Conservation (phyloP, 2,888 invertebrate genomes). For the Yponomeuta sedellus region DNA sequence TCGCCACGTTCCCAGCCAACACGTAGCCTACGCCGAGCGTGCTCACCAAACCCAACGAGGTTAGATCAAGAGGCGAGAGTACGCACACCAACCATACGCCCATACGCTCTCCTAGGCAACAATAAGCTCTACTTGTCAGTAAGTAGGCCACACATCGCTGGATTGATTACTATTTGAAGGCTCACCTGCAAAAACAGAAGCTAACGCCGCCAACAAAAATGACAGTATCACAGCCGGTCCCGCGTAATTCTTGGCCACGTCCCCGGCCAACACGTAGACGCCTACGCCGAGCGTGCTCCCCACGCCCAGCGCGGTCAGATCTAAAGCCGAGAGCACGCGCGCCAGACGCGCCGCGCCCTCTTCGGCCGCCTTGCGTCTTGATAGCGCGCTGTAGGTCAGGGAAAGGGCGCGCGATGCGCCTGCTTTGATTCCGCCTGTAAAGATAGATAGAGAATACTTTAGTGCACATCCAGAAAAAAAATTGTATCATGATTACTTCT, state of each 20-base stretch:
- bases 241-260: constrained; percentile 86
- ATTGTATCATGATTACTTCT: no score
- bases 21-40: no score
- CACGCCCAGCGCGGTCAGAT: constrained; percentile 88
- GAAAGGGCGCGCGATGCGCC: constrained; percentile 48
- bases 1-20: no score
- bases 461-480: no score
- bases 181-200: constrained; percentile 91
- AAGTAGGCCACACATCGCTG: no score
- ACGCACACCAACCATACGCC: no score
- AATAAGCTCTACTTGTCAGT: no score
- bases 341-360: constrained; percentile 74
- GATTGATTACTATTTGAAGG: constrained; percentile 12
- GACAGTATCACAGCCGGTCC: constrained; percentile 92
- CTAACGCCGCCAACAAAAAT: constrained; percentile 92
- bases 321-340: constrained; percentile 86
- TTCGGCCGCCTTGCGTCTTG: constrained; percentile 64
- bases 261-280: constrained; percentile 92
- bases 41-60: no score
- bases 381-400: constrained; percentile 54
- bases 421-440: constrained; percentile 58
- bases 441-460: no score
- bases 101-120: no score
- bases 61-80: no score
- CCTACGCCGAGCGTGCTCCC: constrained; percentile 93